Conservation (phyloP, 2,888 invertebrate genomes). For the Drosophila leonis region DNA sequence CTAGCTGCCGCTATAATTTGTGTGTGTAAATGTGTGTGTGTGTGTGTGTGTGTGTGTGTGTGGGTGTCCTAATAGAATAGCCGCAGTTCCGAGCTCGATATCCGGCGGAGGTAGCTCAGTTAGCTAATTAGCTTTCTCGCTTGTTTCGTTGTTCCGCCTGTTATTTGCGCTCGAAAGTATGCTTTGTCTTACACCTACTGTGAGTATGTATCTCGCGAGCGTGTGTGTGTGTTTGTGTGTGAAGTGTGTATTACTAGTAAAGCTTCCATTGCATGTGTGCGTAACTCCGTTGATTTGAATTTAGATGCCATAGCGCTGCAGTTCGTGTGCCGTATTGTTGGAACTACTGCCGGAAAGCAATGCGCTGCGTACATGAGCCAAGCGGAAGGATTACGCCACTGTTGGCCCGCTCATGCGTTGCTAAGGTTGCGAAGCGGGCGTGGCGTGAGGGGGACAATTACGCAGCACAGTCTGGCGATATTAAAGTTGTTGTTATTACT, state of each 20-base stretch:
- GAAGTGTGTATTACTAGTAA: constrained; percentile 10
- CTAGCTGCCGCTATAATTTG: constrained; percentile 56
- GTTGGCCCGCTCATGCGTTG: constrained; percentile 12
- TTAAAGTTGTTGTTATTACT: constrained; percentile 68
- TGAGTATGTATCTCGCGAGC: neutral
- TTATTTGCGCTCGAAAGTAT: constrained; percentile 79
- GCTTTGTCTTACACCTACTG: constrained; percentile 66
- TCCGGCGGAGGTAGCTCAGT: constrained; percentile 46
- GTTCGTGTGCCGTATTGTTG: constrained; percentile 61
- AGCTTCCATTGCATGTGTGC: constrained; percentile 49
- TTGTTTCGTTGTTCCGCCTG: constrained; percentile 56
- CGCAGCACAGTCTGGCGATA: constrained; percentile 70
- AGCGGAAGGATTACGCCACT: constrained; percentile 67
- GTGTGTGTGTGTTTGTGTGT: constrained; percentile 11
- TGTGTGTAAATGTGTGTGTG: constrained; percentile 21
- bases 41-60: constrained; percentile 15
- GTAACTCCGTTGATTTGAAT: constrained; percentile 77
- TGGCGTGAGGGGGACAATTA: constrained; percentile 58
- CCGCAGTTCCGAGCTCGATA: constrained; percentile 47
- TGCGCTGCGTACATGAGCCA: constrained; percentile 52
- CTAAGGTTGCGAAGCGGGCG: neutral
- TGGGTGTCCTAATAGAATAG: constrained; percentile 67
- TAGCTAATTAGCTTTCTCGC: constrained; percentile 65
- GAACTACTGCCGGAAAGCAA: constrained; percentile 67
- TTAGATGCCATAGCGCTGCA: constrained; percentile 41